Evolutionary conservation across 2,888 invertebrate species (phyloP), one percentile per base, ranked within the genome.

Genomic region (Incurvaria masculella): DNA sequence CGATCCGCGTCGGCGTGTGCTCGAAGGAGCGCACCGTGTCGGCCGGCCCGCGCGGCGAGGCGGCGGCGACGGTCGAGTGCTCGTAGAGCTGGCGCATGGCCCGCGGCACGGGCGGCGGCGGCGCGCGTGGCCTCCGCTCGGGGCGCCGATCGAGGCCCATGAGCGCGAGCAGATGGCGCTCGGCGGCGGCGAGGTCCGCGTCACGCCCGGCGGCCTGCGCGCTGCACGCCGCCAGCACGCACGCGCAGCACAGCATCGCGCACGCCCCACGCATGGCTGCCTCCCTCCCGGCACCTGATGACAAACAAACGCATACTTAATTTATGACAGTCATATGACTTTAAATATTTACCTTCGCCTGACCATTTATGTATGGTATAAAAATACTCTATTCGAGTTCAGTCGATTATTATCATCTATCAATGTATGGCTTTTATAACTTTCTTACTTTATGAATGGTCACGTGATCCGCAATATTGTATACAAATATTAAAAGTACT

Each of bases 11-110:
- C 60, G 73, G 65, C 52, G 65, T 79, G 79, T 92, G 92, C 62
- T 85, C 84, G 79, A 88, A 93, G 69, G 90, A 89, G 65, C 93
- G 81, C 54, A 91, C 88, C 49, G 92, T 93, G 72, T 94, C 93
- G 57, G 93, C 91, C 57, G 86, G 85, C 61, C 87, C 83, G 54
- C 88, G 85, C 62, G 86, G 65, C 84, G 84, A 52, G 84, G 84
- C 59, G 84, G 84, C 56, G 81, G 81, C 60, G 76, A 83, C 62
- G 75, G 80, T 59, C 81, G 84, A 69, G 87, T 78, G 68, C 53
- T 72, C 74, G 78, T 94, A 94, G 53, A 95, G 79, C 64, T 89
- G 81, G 67, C 87, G 82, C 83, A 95, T 84, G 58, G 88, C 88
- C 61, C 87, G 85, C 52, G 94, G 94, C 64, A 95, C 81, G 46